A percentile compares a stretch with the other conserved stretches of the same genome.
Evolutionary conservation across 2,113 vertebrate species (phyloP).

Genomic region (Geococcyx californianus): DNA sequence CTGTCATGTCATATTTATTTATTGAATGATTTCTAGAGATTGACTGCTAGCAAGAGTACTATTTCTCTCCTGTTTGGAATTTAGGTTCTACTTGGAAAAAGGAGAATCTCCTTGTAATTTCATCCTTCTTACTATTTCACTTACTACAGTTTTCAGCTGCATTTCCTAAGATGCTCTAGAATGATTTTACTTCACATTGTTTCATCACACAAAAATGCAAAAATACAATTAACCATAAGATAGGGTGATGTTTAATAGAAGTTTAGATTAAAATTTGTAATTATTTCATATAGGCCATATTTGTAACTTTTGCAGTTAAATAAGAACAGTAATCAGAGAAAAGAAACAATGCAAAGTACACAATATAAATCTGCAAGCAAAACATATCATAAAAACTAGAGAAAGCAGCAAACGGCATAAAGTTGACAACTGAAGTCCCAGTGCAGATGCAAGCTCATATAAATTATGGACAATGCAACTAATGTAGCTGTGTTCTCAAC

Average conservation of each 20-base stretch:
- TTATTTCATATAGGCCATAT: not conserved
- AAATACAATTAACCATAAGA: not conserved
- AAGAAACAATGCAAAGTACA: not conserved
- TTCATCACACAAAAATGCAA: not conserved
- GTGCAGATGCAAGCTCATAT: not conserved
- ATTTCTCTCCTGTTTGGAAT: not conserved
- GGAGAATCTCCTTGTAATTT: not conserved
- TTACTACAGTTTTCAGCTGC: not conserved
- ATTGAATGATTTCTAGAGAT: not conserved
- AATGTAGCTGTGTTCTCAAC: not conserved
- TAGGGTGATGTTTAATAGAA: not conserved
- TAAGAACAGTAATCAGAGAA: not conserved
- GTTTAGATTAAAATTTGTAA: not conserved
- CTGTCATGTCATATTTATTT: not conserved
- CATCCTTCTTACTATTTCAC: not conserved
- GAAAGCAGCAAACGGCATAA: not conserved
- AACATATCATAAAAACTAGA: not conserved
- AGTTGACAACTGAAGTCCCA: not conserved
- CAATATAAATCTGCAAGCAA: not conserved
- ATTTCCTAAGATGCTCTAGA: not conserved
- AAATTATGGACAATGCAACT: not conserved
- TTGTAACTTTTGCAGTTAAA: not conserved
- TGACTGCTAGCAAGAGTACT: not conserved
- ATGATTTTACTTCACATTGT: not conserved
- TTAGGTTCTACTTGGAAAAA: not conserved